Evolutionary conservation across 2,797 vertebrate genomes (phyloP), one percentile per base, ranked within the genome.

Genomic region (Enteromius fasciolatus): DNA sequence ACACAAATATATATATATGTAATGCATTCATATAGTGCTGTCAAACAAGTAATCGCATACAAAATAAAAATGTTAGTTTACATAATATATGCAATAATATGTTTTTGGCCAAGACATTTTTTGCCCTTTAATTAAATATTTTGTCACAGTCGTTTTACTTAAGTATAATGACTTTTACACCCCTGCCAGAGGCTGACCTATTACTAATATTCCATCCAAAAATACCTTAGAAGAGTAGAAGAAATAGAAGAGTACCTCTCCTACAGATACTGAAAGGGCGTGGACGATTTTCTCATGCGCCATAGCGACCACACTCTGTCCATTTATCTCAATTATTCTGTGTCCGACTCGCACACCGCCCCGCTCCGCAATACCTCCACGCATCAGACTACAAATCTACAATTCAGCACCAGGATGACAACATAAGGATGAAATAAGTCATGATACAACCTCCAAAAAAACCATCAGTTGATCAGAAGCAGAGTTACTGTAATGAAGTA

Each of bases 241-340:
- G n/a, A n/a, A n/a, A n/a, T n/a, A n/a, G n/a, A n/a, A n/a, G 46
- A 46, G 7, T 76, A 89, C 88, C 88, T 89, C 88, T 83, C 88
- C 98, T 57, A 99, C 97, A 0, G 98, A 98, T 83, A 97, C 96
- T 14, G 98, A 99, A 87, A 99, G 83, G 8, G 97, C 97, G 87
- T 99, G 97, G 41, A 99, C 98, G 31, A 99, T 99, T 95, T 98
- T 99, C 94, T 99, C 98, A 0, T 99, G 98, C 17, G 98, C 95
- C n/a, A 98, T 99, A 46, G 98, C 98, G 80, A 99, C 98, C 12
- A 99, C 97, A 1, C 98, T 99, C 93, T 99, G 98, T 82, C 98
- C 97, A 0, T 99, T 99, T 92, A 99, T 99, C 91, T 99, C 98
- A 25, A 99, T 99, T 83, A 99, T 99, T 61, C 98, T 95, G 85